Conservation (phyloP, 2,797 vertebrate genomes). For the Meda fulgida region DNA sequence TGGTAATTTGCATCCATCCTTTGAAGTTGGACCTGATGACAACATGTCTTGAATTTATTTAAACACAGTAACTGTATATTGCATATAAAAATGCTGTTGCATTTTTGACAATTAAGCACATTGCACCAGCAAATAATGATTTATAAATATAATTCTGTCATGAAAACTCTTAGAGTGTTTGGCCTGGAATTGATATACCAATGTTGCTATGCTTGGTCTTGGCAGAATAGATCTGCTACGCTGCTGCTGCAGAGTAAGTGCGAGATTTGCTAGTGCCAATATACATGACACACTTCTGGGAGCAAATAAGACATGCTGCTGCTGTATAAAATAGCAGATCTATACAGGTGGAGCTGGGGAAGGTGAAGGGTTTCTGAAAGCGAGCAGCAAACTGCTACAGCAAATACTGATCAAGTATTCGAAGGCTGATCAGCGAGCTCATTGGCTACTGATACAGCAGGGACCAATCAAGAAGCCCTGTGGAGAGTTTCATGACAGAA, state of each 20-base stretch:
- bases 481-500: no score
- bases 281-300: no score
- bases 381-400: neutral
- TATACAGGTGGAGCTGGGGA: neutral
- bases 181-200: neutral
- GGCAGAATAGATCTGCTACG: neutral
- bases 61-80: neutral
- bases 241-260: neutral
- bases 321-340: neutral
- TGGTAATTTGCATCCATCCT: constrained; percentile 1
- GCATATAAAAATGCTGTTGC: neutral
- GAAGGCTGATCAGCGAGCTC: neutral
- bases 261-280: no score
- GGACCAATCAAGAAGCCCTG: no score
- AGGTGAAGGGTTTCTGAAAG: neutral
- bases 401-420: neutral
- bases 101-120: neutral
- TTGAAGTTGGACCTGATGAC: constrained; percentile 3
- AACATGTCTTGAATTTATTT: neutral
- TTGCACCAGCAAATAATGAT: neutral
- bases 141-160: neutral
- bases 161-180: neutral
- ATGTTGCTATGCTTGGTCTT: neutral
- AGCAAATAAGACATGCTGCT: neutral
- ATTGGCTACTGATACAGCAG: neutral